Evolutionary conservation across 2,113 vertebrate genomes (phyloP), one percentile per base, ranked within the genome.

Genomic region (Mesocricetus auratus): DNA sequence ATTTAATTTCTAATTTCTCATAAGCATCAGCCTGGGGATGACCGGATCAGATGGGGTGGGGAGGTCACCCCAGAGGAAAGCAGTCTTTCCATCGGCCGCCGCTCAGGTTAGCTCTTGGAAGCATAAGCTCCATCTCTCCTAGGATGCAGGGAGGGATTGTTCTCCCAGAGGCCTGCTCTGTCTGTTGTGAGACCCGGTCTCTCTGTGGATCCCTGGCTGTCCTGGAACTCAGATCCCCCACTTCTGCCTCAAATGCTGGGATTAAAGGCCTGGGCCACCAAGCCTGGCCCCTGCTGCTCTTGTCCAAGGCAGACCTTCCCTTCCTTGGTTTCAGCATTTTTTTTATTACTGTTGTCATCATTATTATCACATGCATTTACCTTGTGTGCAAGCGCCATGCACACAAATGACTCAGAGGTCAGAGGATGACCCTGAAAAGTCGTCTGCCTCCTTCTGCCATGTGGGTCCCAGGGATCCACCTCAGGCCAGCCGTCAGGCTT

Each of bases 1-100:
- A 95, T 94, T 96, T 95, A 71, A 91, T 71, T 89, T 95, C 94
- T 86, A 96, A 94, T 92, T 94, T 93, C 66, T 73, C 94, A 45
- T 9, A 58, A 78, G 93, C 73, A 88, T 92, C 77, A 73, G 88
- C 64, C 47, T 64, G 56, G 81, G 31, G 66, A 58, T 10, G 85
- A 91, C 29, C 42, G 83, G 47, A 83, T 82, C 78, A 60, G 42
- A 69, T 39, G 31, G 73, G 88, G 90, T 45, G 60, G 77, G 58
- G 75, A n/a, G 68, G 79, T 60, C 78, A 53, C 42, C 68, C 92
- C 47, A 19, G 42, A n/a, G 73, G 64, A 53, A 75, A 93, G 24
- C 13, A 77, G 0, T 12, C 68, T 60, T 62, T 45, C 64, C 7
- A 7, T 17, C 16, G n/a, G 16, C 19, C 1, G 7, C 47, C 16